Conservation (phyloP, 2,888 invertebrate species). For the Acrobasis suavella region DNA sequence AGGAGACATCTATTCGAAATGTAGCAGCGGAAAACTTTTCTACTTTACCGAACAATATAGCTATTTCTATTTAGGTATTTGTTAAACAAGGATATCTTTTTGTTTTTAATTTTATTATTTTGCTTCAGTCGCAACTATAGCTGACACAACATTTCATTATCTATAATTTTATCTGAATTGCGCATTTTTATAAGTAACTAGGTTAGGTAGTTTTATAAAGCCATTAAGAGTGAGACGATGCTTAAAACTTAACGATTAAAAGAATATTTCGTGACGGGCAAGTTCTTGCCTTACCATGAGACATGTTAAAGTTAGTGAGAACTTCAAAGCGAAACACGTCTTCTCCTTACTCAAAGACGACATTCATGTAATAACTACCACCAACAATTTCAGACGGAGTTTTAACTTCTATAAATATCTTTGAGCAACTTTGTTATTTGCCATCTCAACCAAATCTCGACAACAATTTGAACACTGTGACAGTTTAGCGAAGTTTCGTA, state of each 20-base stretch:
- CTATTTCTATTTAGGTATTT: no score
- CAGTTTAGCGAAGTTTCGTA: conserved; percentile 13
- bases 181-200: no score
- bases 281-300: neutral
- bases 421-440: conserved; percentile 20
- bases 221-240: no score
- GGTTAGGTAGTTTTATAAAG: no score
- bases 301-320: conserved; percentile 2
- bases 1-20: conserved; percentile 2
- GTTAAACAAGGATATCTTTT: no score
- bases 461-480: conserved; percentile 14
- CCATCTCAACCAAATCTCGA: conserved; percentile 13
- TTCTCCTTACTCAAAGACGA: conserved; percentile 1
- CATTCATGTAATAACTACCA: conserved; percentile 9
- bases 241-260: no score
- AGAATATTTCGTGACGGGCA: neutral
- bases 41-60: no score
- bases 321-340: conserved; percentile 8
- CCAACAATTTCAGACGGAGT: conserved; percentile 13
- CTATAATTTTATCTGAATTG: no score
- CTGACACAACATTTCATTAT: no score
- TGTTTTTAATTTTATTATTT: no score
- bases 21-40: neutral
- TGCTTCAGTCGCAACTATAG: no score
- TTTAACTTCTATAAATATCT: conserved; percentile 15